Percentiles rank a stretch among this genome's conserved stretches.
Conservation (phyloP, 30 jellyfish, hydroid and myxozoan genomes). For the Aurelia coerulea region DNA sequence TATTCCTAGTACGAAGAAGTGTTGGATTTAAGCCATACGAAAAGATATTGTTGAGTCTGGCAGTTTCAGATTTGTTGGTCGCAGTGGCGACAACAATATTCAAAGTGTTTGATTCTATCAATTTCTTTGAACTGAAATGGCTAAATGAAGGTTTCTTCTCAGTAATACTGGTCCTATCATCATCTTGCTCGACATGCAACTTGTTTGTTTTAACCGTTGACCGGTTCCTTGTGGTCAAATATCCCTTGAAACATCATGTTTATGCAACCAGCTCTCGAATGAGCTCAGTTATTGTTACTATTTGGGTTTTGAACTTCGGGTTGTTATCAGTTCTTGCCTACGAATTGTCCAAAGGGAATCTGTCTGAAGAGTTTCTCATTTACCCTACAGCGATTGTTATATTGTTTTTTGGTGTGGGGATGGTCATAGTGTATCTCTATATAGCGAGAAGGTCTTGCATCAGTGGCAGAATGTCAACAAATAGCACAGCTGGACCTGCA, state of each 20-base stretch:
- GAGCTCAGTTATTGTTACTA: not conserved
- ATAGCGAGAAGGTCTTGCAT: not conserved
- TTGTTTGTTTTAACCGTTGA: slow-evolving; percentile 15
- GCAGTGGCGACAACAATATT: too few species aligned
- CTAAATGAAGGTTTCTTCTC: slow-evolving; percentile 7
- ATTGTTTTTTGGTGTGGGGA: not conserved
- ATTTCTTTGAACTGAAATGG: not conserved
- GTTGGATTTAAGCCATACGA: slow-evolving; percentile 8
- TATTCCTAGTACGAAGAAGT: not conserved
- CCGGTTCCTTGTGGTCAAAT: slow-evolving; percentile 38
- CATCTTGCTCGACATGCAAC: not conserved
- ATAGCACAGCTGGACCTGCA: not conserved
- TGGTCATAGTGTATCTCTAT: not conserved
- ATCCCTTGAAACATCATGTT: slow-evolving; percentile 18
- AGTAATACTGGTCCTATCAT: not conserved
- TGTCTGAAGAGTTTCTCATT: too few species aligned
- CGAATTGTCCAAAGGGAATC: too few species aligned
- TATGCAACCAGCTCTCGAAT: not conserved
- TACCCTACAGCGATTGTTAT: not conserved
- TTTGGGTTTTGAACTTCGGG: slow-evolving; percentile 5
- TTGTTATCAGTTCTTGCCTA: too few species aligned
- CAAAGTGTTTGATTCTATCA: too few species aligned
- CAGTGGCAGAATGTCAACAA: not conserved
- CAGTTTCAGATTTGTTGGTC: too few species aligned
- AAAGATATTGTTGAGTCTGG: not conserved